Conservation (phyloP, 2,113 vertebrate species). For the Nothobranchius kuhntae region DNA sequence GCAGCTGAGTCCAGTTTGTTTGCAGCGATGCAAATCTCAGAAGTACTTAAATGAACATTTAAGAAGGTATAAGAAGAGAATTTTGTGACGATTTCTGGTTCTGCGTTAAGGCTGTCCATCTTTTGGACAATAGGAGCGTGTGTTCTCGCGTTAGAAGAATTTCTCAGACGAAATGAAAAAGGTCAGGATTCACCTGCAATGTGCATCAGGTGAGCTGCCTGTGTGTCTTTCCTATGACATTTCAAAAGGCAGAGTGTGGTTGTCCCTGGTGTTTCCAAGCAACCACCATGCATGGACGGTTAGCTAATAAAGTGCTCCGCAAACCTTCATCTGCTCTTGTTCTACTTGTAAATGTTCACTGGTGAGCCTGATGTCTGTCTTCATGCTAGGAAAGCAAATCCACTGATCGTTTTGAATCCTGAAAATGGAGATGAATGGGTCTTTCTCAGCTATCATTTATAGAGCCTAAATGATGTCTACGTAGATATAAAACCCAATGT, state of each 20-base stretch:
- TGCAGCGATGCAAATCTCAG: too few relatives aligned
- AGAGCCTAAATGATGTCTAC: too few relatives aligned
- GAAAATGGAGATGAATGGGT: neutral
- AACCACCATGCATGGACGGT: conserved; percentile 41
- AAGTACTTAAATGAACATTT: too few relatives aligned
- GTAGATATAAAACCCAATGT: too few relatives aligned
- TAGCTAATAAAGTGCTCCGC: conserved; percentile 19
- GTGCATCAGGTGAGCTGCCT: neutral
- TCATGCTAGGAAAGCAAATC: neutral
- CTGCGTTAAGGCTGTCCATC: neutral
- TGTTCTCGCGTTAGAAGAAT: neutral
- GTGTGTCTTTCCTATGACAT: conserved; percentile 3
- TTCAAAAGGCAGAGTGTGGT: conserved; percentile 18
- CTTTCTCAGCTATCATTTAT: too few relatives aligned
- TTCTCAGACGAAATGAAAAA: too few relatives aligned
- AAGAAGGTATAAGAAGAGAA: too few relatives aligned
- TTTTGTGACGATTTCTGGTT: neutral
- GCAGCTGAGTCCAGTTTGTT: conserved; percentile 8
- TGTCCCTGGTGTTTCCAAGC: conserved; percentile 47
- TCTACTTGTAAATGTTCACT: conserved; percentile 6
- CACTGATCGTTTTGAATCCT: neutral
- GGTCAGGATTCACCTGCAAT: neutral
- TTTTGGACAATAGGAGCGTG: conserved; percentile 7
- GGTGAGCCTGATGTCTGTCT: conserved; percentile 1
- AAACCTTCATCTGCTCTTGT: conserved; percentile 21